Evolutionary conservation across 1,140 invertebrate species (phyloP).

Genomic region (Ceratosolen fusciceps): DNA sequence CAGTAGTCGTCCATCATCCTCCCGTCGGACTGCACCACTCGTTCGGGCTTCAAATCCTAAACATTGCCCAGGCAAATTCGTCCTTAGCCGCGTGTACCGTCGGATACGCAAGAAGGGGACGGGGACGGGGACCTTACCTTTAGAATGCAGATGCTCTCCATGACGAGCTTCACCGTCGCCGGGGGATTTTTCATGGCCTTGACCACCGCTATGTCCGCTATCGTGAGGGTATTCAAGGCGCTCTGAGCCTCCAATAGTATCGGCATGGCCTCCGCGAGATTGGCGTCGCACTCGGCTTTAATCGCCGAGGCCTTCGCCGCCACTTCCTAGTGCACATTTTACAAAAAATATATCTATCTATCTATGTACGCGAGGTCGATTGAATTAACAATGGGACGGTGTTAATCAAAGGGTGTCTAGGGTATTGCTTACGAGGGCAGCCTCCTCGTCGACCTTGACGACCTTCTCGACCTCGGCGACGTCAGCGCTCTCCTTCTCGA

Average conservation of each 20-base stretch:
- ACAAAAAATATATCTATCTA: too few relatives aligned
- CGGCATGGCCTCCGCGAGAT: conserved; percentile 93
- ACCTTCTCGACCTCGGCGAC: conserved; percentile 83
- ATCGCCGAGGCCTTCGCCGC: conserved; percentile 85
- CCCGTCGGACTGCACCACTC: conserved; percentile 80
- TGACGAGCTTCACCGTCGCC: conserved; percentile 91
- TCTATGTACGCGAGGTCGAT: too few relatives aligned
- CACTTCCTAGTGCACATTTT: conserved; percentile 52
- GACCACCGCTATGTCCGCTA: conserved; percentile 92
- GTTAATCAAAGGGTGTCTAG: too few relatives aligned
- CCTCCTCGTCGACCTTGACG: conserved; percentile 77
- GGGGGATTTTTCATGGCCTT: conserved; percentile 99
- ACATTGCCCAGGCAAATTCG: neutral
- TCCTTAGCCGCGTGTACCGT: too few relatives aligned
- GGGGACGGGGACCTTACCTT: conserved; percentile 78
- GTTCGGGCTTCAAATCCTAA: conserved; percentile 88
- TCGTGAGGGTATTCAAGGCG: conserved; percentile 92
- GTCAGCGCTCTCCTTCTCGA: conserved; percentile 87
- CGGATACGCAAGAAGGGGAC: too few relatives aligned
- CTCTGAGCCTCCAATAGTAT: conserved; percentile 90
- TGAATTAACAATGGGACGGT: too few relatives aligned
- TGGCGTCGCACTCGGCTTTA: conserved; percentile 95
- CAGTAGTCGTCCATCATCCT: conserved; percentile 91
- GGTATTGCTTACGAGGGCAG: conserved; percentile 71
- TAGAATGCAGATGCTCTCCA: conserved; percentile 96